Evolutionary conservation across 2,888 invertebrate species (phyloP), one percentile per base, ranked within the genome.

Genomic region (Atrina japonica): DNA sequence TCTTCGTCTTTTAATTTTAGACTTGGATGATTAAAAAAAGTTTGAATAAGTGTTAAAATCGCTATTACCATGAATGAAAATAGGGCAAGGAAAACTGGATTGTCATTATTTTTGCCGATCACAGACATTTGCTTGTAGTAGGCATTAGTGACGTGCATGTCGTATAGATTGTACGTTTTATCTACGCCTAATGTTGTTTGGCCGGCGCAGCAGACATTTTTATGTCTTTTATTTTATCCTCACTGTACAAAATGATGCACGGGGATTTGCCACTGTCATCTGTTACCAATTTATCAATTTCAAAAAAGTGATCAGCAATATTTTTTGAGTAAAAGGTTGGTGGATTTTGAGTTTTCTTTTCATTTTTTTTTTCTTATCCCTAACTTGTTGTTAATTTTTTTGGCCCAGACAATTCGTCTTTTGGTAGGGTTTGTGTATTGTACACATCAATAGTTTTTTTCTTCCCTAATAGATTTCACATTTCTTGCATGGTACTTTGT

Each of bases 61-160:
- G 52, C 70, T 74, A 27, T 67, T 71, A 52, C 71, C 69, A 25
- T 73, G 71, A 18, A 74, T 59, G 25, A 67, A 76, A 35, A 76
- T 41, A 0, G 73, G 75, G 18, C 76, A 73, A 7, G 73, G 6
- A 52, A 73, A 78, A 11, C 73, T 49, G 7, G 75, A 76, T 66
- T 60, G 2, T 16, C 30, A 0, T 59, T 65, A 6, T 41, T 65
- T 9, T 55, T 47, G 11, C 30, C 47, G 1, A 25, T 52, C 0
- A 75, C 73, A 7, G 50, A 25, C 7, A 68, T 16, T 21, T 75
- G 66, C 40, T 73, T 77, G 23, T 60, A 71, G 23, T 69, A 77
- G 0, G 68, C 70, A 3, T 68, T 60, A 1, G 77, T 70, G 11
- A 69, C 75, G 16, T 66, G 65, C 66, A 72, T 66, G 16, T 72